Evolutionary conservation across 2,888 invertebrate species (phyloP), one percentile per base, ranked within the genome.

Genomic region (Chironomus tentans): DNA sequence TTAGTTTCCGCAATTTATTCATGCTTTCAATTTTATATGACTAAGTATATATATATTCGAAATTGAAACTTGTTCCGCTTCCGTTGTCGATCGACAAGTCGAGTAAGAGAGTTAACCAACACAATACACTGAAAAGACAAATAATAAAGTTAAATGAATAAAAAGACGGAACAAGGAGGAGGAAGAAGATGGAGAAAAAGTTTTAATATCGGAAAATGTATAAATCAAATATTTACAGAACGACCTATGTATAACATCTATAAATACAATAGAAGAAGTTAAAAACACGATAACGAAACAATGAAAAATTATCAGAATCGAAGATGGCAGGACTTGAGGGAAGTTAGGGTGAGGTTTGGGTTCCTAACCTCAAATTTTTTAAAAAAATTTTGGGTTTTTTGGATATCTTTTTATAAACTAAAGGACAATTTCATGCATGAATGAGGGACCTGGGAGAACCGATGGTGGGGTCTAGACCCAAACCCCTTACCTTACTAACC

Each of bases 141-240:
- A 74, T 48, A 74, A 48, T 22, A 47, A 74, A 74, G 22, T 65
- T 21, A 22, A 65, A 65, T 22, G 24, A 24, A 65, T 24, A 24
- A 65, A 5, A 56, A 6, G 18, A 4, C 6, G 3, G 7, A 18
- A 56, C 1, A 3, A 56, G 18, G 7, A 7, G 18, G 56, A 56
- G 15, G 56, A 56, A 56, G 18, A 18, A 6, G 56, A 15, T 2
- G 18, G 56, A n/a, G n/a, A 56, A 56, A 56, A 56, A 12, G 3
- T 74, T 74, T 65, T 22, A 74, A 65, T 74, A 74, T 74, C 74
- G 74, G 74, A 74, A 65, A 74, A 74, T 74, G 47, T 74, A 62
- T 74, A 74, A 74, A 74, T 65, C 74, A 61, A 74, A 74, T 65
- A 74, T 74, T 74, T 74, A 47, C 68, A 65, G 38, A 38, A 38